Evolutionary conservation across 2,113 vertebrate genomes (phyloP), one percentile per base, ranked within the genome.

Genomic region (Oryzias javanicus): DNA sequence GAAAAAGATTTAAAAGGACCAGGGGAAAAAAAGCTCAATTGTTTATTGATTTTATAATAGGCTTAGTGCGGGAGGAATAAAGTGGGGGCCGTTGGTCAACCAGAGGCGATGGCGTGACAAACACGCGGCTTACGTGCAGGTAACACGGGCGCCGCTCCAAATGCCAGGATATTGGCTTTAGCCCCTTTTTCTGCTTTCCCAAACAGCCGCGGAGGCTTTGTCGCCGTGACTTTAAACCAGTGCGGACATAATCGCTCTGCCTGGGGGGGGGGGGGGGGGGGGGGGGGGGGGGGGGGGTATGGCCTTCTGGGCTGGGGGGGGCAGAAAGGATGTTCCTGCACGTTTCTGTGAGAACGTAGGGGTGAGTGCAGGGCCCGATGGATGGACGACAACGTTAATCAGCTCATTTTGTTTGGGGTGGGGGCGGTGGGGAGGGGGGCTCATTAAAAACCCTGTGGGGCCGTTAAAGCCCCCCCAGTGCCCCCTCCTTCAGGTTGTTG

Each of bases 1-100:
- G 88, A 90, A 91, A 84, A 87, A 89, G 84, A 87, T 88, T 91
- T 89, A 87, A 88, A 88, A 80, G 81, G 79, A 84, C 79, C 79
- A 35, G 73, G 67, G 35, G 57, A 52, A 82, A 85, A 81, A 84
- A 84, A 85, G 80, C 86, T 88, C 91, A 91, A 91, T 92, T 93
- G 90, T 93, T 92, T 93, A 92, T 93, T 93, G 91, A 93, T 92
- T 93, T 92, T 93, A 89, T 91, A 93, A 93, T 91, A 92, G 91
- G 91, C 91, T 93, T 92, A 91, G 89, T 74, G 86, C 80, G 76
- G 86, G 86, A 85, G 84, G 89, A 91, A 92, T 92, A 91, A 90
- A 91, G 90, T 81, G 78, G 81, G 79, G 78, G 70, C 64, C 64
- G 84, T 63, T 14, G 85, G 88, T 89, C 84, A 79, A 82, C 83